Conservation (phyloP, 2,888 invertebrate species). For the Metallyticus violacea region DNA sequence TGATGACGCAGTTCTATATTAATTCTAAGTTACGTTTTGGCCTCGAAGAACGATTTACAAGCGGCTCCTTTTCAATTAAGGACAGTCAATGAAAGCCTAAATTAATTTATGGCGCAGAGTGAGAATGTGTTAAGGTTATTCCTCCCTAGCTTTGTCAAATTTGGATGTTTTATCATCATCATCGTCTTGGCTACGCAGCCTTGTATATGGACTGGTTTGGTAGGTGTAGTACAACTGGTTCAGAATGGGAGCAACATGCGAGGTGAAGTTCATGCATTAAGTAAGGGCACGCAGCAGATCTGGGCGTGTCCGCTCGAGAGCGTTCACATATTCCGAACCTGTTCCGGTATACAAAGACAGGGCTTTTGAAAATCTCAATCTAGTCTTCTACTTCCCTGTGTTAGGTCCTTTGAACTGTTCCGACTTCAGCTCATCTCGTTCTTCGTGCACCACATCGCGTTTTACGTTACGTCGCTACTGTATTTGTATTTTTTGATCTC, state of each 20-base stretch:
- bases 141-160: not conserved
- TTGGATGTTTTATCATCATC: too few relatives aligned
- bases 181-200: not conserved
- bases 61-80: not conserved
- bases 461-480: too few relatives aligned
- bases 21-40: too few relatives aligned
- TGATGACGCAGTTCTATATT: too few relatives aligned
- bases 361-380: not conserved
- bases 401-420: too few relatives aligned
- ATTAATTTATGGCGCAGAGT: not conserved
- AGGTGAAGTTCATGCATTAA: not conserved
- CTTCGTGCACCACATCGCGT: too few relatives aligned
- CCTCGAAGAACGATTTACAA: not conserved
- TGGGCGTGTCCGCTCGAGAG: not conserved
- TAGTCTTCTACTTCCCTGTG: too few relatives aligned
- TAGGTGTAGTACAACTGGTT: not conserved
- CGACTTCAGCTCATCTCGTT: too few relatives aligned
- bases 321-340: not conserved
- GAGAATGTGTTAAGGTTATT: not conserved
- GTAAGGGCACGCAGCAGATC: not conserved
- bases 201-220: not conserved
- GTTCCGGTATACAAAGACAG: not conserved
- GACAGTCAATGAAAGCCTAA: not conserved
- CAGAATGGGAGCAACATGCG: not conserved
- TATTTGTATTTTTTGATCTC: too few relatives aligned